phyloP scores from a whole-genome alignment of 2,113 vertebrate species.

The Siniperca chuatsi region DNA sequence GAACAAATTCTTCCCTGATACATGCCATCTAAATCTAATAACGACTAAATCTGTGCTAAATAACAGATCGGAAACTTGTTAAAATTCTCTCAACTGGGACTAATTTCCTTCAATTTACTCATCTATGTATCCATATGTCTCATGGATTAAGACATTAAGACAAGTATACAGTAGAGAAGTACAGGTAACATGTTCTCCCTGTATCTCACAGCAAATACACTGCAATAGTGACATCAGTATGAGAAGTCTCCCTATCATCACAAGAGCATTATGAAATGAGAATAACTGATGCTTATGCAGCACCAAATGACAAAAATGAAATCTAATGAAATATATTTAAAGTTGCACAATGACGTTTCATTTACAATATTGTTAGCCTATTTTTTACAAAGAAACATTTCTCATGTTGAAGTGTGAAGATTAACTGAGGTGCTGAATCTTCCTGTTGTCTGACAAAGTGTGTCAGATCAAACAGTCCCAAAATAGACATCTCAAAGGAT shows the following conservation, averaged over 20 bases:
- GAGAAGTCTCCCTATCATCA: neutral
- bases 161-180: neutral
- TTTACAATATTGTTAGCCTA: neutral
- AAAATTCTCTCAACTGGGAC: neutral
- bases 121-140: neutral
- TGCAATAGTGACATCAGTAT: neutral
- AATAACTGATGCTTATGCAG: neutral
- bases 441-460: slow-evolving; percentile 26
- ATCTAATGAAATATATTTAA: neutral
- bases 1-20: neutral
- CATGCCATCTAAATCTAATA: neutral
- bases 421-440: neutral
- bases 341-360: neutral
- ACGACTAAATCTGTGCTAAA: neutral
- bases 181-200: neutral
- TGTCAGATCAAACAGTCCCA: slow-evolving; percentile 26
- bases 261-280: neutral
- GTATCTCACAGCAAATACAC: neutral
- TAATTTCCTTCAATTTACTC: neutral
- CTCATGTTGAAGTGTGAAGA: neutral
- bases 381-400: neutral
- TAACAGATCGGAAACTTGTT: neutral
- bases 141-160: neutral
- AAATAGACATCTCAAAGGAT: slow-evolving; percentile 54
- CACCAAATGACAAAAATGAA: neutral